A percentile compares a stretch with the other conserved stretches of the same genome.
Evolutionary conservation across 2,888 invertebrate genomes (phyloP).

Genomic region (Saturnia pavonia): DNA sequence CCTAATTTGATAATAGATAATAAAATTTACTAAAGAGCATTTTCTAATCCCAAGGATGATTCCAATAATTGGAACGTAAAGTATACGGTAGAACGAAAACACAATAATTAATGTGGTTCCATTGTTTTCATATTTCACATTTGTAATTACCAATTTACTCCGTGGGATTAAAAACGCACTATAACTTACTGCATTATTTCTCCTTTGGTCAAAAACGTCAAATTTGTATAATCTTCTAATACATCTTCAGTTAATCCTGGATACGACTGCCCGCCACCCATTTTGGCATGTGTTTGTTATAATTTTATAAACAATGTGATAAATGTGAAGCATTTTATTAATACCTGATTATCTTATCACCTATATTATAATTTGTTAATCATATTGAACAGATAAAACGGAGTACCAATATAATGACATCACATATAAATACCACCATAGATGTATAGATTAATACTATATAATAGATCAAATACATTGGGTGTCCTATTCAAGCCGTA

Average conservation of each 20-base stretch:
- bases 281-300: constrained; percentile 32
- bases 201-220: constrained; percentile 83
- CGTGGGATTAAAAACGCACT: too few relatives aligned
- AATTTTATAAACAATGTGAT: not conserved
- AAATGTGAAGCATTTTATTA: not conserved
- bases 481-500: too few relatives aligned
- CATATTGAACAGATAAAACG: not conserved
- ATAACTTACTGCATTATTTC: constrained; percentile 85
- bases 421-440: not conserved
- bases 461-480: too few relatives aligned
- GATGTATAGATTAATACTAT: not conserved
- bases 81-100: too few relatives aligned
- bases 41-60: too few relatives aligned
- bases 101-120: too few relatives aligned
- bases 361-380: not conserved
- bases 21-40: too few relatives aligned
- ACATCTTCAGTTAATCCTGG: constrained; percentile 79
- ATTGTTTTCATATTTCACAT: too few relatives aligned
- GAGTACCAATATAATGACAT: not conserved
- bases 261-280: constrained; percentile 77
- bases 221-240: constrained; percentile 81
- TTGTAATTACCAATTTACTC: too few relatives aligned
- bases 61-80: too few relatives aligned
- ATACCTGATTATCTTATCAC: constrained; percentile 5
- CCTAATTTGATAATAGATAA: too few relatives aligned